These are phyloP conservation scores for Rhea pennata DNA, from an alignment of 2,113 vertebrate genomes.

Conservation along the genomic window DNA sequence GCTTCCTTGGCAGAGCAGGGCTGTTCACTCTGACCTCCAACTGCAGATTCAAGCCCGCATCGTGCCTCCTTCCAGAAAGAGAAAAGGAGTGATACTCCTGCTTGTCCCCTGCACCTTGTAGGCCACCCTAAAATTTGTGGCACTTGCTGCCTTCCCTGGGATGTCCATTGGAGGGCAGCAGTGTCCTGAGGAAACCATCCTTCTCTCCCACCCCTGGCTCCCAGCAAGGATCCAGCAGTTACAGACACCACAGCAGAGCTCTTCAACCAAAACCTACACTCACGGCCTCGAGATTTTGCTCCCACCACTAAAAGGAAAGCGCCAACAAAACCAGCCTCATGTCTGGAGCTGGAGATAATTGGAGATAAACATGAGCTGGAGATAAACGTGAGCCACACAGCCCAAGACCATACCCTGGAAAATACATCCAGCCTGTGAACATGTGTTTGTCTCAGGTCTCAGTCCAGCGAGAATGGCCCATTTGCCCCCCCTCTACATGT, in stretches of 20 bases:
- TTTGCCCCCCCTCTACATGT: background rate
- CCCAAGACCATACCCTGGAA: background rate
- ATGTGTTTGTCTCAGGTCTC: background rate
- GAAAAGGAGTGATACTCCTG: background rate
- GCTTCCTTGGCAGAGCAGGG: background rate
- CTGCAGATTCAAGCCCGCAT: background rate
- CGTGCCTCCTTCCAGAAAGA: background rate
- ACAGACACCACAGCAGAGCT: background rate
- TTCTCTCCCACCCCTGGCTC: background rate
- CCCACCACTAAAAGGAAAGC: background rate
- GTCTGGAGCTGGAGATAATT: background rate
- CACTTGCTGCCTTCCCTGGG: background rate
- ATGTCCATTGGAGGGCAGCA: constrained; percentile 43
- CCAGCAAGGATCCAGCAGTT: background rate
- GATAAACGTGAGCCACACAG: background rate
- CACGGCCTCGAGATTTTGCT: background rate
- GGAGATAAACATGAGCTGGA: background rate
- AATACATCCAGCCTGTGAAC: background rate
- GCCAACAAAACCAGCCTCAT: background rate
- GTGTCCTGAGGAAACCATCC: background rate
- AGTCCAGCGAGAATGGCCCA: fast-evolving
- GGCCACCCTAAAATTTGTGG: background rate
- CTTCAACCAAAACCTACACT: background rate
- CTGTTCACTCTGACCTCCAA: background rate
- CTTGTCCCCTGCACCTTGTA: background rate